phyloP scores from a whole-genome alignment of 2,888 invertebrate genomes.

The Eupithecia subfuscata region DNA sequence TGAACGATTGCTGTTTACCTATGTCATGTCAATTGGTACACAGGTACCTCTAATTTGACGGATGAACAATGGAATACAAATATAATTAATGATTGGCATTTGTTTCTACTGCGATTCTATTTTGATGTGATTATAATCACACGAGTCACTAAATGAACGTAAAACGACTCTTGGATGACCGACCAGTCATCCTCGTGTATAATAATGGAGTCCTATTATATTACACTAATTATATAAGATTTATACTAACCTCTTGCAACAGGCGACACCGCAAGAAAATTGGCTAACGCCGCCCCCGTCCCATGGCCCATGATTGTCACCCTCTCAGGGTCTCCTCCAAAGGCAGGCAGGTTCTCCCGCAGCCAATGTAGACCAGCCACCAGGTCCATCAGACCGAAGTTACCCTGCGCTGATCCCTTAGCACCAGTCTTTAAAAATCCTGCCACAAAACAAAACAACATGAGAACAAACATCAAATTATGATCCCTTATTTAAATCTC shows the following conservation, averaged over 20 bases:
- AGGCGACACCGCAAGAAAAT: slow-evolving; percentile 97
- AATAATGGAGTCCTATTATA: neutral
- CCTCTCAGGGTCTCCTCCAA: slow-evolving; percentile 96
- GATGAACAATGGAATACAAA: neutral
- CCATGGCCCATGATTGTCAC: slow-evolving; percentile 98
- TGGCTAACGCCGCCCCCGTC: slow-evolving; percentile 97
- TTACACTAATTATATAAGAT: neutral
- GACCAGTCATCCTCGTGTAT: neutral
- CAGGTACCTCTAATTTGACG: neutral
- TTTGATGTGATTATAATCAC: neutral
- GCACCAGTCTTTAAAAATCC: slow-evolving; percentile 96
- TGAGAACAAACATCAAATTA: slow-evolving; percentile 5
- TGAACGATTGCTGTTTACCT: neutral
- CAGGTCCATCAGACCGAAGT: slow-evolving; percentile 95
- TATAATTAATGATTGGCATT: neutral
- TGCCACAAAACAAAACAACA: slow-evolving; percentile 64
- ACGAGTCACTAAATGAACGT: no score
- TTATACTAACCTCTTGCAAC: slow-evolving; percentile 92
- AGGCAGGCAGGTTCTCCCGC: slow-evolving; percentile 95
- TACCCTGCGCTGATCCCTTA: slow-evolving; percentile 94
- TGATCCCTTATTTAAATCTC: slow-evolving; percentile 17
- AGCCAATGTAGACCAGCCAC: slow-evolving; percentile 99
- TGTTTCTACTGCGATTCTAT: neutral
- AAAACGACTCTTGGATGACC: neutral
- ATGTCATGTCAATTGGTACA: neutral